Percentiles rank a stretch among this genome's conserved stretches.
phyloP scores from a whole-genome alignment of 2,113 vertebrate species.

The Callopanchax toddi region DNA sequence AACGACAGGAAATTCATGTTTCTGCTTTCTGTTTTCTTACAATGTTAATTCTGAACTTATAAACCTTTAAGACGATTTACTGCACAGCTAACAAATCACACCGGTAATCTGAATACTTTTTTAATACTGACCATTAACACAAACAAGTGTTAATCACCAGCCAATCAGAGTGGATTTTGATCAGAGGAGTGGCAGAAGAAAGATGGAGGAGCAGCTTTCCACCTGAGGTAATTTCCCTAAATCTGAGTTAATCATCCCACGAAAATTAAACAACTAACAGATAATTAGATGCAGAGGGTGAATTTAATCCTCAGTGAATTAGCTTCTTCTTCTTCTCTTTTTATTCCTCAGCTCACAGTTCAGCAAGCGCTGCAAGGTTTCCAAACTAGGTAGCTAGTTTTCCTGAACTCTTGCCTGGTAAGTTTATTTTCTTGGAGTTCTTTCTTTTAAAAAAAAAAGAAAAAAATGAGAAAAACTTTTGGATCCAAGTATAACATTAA shows the following conservation, averaged over 20 bases:
- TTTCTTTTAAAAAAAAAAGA: background rate
- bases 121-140: constrained; percentile 65
- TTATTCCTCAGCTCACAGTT: constrained; percentile 40
- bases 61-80: constrained; percentile 7
- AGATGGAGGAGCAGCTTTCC: constrained; percentile 63
- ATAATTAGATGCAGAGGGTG: constrained; percentile 35
- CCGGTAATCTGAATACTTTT: constrained; percentile 48
- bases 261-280: constrained; percentile 35
- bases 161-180: constrained; percentile 74
- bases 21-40: constrained; percentile 30
- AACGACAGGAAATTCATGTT: constrained; percentile 35
- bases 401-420: constrained; percentile 52
- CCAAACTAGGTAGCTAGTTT: constrained; percentile 44
- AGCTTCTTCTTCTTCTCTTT: constrained; percentile 27
- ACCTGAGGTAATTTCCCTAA: constrained; percentile 69
- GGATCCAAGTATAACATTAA: constrained; percentile 9
- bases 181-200: constrained; percentile 67
- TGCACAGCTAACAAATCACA: constrained; percentile 30
- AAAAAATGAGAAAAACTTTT: too few relatives aligned
- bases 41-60: constrained; percentile 3
- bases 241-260: constrained; percentile 49
- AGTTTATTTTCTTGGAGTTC: constrained; percentile 38
- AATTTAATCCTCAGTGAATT: constrained; percentile 11
- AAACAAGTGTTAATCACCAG: constrained; percentile 72
- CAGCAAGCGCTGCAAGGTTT: constrained; percentile 39